Conservation (phyloP, 64 coral and sea anemone genomes). For the Porites australiensis region DNA sequence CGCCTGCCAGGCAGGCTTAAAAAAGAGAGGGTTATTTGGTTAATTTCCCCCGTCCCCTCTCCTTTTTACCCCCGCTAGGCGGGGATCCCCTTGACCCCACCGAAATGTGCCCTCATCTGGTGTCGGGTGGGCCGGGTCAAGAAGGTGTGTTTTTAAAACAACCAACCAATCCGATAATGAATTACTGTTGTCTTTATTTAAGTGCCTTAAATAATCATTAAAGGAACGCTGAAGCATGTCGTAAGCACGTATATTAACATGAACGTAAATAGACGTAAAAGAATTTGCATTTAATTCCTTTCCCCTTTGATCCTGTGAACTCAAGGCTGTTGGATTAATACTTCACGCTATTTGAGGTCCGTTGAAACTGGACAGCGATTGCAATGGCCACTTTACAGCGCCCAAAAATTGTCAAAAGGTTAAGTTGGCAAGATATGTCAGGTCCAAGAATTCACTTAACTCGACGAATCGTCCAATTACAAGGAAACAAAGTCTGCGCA, state of each 20-base stretch:
- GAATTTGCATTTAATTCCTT: conserved; percentile 13
- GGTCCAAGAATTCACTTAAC: conserved; percentile 80
- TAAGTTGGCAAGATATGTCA: conserved; percentile 95
- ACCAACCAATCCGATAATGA: not conserved
- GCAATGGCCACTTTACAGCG: conserved; percentile 73
- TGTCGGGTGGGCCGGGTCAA: not conserved
- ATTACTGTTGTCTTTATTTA: not conserved
- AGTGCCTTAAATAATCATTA: conserved; percentile 13
- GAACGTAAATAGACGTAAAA: not conserved
- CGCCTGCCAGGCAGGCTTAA: too few species aligned
- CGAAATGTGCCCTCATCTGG: too few species aligned
- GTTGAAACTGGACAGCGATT: conserved; percentile 14
- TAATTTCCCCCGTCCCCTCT: too few species aligned
- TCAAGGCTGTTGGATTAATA: conserved; percentile 8
- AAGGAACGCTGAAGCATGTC: conserved; percentile 22
- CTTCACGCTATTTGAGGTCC: not conserved
- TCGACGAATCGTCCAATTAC: conserved; percentile 82
- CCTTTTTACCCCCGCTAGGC: too few species aligned
- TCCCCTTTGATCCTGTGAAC: not conserved
- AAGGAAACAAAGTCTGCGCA: conserved; percentile 77
- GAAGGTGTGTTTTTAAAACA: not conserved
- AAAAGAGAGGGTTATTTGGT: too few species aligned
- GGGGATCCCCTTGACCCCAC: too few species aligned
- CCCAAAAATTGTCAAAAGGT: conserved; percentile 71
- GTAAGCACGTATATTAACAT: not conserved